Evolutionary conservation across 2,797 vertebrate species (phyloP).

Genomic region (Mormyrus proboscirostris): DNA sequence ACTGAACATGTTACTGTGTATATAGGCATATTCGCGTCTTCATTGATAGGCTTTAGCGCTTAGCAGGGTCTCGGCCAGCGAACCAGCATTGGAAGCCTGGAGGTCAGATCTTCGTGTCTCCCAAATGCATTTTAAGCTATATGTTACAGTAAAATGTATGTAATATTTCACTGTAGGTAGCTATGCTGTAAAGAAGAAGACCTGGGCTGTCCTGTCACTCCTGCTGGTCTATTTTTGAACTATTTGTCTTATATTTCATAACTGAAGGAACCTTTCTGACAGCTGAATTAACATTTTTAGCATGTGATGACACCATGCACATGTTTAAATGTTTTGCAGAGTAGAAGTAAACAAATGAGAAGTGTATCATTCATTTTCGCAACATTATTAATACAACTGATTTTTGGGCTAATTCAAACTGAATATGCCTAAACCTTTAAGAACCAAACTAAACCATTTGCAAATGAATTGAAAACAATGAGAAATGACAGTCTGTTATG

Average conservation of each 20-base stretch:
- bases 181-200: neutral
- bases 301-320: neutral
- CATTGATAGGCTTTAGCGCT: neutral
- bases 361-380: neutral
- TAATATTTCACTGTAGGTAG: neutral
- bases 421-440: neutral
- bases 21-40: neutral
- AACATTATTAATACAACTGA: neutral
- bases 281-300: neutral
- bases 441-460: neutral
- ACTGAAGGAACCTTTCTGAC: neutral
- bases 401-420: neutral
- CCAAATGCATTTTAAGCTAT: neutral
- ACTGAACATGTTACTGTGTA: neutral
- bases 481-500: neutral
- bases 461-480: neutral
- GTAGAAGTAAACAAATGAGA: neutral
- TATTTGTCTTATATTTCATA: neutral
- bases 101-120: neutral
- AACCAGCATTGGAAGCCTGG: neutral
- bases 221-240: neutral
- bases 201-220: neutral
- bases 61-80: neutral
- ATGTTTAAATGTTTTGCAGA: neutral
- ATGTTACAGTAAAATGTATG: neutral